phyloP scores from a whole-genome alignment of 35 echinoderm and acorn worm species.

The Apostichopus parvimensis region DNA sequence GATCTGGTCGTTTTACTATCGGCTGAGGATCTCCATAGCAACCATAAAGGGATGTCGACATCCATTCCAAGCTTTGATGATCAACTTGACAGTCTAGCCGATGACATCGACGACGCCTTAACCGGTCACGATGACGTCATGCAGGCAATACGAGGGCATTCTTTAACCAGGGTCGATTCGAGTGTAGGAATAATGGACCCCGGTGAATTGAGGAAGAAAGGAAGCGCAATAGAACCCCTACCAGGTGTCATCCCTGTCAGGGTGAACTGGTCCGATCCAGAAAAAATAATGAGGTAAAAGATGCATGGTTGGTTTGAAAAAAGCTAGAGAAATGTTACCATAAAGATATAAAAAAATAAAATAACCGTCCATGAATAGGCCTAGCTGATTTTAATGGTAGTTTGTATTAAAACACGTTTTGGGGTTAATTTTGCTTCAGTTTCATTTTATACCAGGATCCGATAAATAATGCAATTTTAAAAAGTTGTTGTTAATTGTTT shows the following conservation, averaged over 20 bases:
- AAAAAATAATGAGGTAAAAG: neutral
- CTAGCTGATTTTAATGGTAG: no score
- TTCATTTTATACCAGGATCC: no score
- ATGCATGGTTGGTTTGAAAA: neutral
- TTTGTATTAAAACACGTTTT: no score
- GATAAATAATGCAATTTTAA: no score
- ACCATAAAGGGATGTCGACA: neutral
- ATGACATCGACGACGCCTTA: constrained; percentile 12
- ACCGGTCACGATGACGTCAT: constrained; percentile 42
- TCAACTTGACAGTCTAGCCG: neutral
- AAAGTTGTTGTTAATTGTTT: no score
- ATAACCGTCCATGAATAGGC: no score
- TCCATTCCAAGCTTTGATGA: neutral
- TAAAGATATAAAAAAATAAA: no score
- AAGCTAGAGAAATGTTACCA: no score
- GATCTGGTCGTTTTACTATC: constrained; percentile 5
- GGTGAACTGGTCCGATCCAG: constrained; percentile 29
- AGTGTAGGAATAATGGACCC: neutral
- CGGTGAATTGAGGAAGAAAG: neutral
- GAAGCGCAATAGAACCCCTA: constrained; percentile 20
- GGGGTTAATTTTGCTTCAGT: no score
- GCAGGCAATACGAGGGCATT: constrained; percentile 9
- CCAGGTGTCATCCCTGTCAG: constrained; percentile 34
- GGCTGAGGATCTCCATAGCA: neutral
- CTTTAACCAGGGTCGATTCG: neutral